Conservation (phyloP, 2,797 vertebrate genomes). For the Chloroceryle inda region DNA sequence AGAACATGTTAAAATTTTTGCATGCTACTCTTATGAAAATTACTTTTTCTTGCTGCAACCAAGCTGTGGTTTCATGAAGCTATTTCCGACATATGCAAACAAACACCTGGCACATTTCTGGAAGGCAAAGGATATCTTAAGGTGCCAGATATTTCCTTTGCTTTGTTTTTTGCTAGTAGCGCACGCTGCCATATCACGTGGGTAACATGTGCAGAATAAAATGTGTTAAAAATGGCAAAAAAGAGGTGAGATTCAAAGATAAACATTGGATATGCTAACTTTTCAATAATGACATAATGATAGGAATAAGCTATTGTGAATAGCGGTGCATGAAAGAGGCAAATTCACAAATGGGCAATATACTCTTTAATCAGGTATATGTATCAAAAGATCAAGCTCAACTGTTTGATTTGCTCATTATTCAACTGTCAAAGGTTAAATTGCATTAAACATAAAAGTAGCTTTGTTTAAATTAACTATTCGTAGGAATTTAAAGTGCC, state of each 20-base stretch:
- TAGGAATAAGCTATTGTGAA: neutral
- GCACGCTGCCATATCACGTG: neutral
- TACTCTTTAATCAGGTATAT: neutral
- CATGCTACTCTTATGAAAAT: neutral
- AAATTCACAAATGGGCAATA: neutral
- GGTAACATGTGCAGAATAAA: neutral
- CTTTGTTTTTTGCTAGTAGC: neutral
- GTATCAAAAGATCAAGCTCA: neutral
- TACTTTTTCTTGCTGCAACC: neutral
- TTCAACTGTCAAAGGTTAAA: neutral
- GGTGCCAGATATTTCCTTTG: neutral
- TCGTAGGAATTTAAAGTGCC: neutral
- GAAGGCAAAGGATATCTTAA: neutral
- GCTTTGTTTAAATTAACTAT: constrained; percentile 29
- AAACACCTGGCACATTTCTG: neutral
- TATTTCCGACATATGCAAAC: neutral
- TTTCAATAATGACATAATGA: neutral
- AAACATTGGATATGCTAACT: neutral
- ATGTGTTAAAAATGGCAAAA: neutral
- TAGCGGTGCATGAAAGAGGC: neutral
- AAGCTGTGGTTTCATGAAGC: neutral
- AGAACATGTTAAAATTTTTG: neutral
- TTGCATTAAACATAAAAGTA: neutral
- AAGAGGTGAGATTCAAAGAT: neutral
- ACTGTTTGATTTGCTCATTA: constrained; percentile 35